phyloP scores from a whole-genome alignment of 2,113 vertebrate genomes.

The Calonectris borealis region DNA sequence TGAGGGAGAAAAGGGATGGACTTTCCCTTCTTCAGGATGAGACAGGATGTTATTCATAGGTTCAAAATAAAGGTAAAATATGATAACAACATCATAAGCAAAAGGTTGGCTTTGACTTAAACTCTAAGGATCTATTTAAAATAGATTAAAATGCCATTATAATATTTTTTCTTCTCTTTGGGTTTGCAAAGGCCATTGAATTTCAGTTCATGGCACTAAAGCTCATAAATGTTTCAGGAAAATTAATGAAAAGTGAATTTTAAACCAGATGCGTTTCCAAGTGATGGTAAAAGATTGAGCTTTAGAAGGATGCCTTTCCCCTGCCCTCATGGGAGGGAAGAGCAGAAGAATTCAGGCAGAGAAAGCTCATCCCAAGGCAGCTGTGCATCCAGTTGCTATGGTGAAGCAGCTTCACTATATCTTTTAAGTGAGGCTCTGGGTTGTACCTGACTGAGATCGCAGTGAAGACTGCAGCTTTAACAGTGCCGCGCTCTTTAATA shows the following conservation, averaged over 20 bases:
- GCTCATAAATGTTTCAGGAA: not conserved
- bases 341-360: not conserved
- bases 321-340: not conserved
- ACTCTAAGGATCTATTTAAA: not conserved
- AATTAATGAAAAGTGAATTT: not conserved
- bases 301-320: not conserved
- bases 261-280: not conserved
- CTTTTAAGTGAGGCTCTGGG: not conserved
- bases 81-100: not conserved
- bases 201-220: accelerated
- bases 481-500: not conserved
- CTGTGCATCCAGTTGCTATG: not conserved
- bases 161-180: not conserved
- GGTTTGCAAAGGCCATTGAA: not conserved
- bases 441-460: not conserved
- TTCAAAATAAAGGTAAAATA: not conserved
- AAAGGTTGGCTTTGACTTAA: not conserved
- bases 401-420: not conserved
- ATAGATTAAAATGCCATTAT: not conserved
- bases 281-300: not conserved
- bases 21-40: not conserved
- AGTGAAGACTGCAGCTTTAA: accelerated
- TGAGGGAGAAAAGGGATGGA: not conserved
- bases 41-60: not conserved
- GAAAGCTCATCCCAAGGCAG: not conserved